phyloP scores from a whole-genome alignment of 1,140 invertebrate genomes.

The Cotesia glomerata region DNA sequence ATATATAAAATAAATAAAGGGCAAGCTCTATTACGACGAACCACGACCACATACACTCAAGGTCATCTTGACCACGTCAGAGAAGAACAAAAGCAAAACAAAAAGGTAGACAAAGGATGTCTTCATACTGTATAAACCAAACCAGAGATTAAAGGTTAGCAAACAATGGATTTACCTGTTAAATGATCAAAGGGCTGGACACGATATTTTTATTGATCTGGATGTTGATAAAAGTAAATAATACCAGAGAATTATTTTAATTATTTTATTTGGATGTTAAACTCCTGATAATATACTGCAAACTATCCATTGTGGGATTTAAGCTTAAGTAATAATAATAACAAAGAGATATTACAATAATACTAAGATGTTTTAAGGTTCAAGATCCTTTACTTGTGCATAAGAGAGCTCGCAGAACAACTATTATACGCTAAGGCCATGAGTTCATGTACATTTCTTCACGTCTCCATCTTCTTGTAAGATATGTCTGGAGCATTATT shows the following conservation, averaged over 20 bases:
- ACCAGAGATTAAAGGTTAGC: background rate
- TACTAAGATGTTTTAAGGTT: slow-evolving; percentile 10
- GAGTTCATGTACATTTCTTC: slow-evolving; percentile 17
- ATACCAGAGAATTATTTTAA: background rate
- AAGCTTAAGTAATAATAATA: background rate
- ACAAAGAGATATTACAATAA: background rate
- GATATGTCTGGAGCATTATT: slow-evolving; percentile 9
- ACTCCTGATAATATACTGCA: background rate
- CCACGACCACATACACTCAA: slow-evolving; percentile 18
- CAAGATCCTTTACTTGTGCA: slow-evolving; percentile 13
- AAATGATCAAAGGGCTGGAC: no score
- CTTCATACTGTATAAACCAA: slow-evolving; percentile 1
- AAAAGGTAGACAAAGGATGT: slow-evolving; percentile 7
- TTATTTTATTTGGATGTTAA: slow-evolving; percentile 13
- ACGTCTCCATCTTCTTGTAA: slow-evolving; percentile 9
- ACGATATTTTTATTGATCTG: no score
- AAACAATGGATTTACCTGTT: background rate
- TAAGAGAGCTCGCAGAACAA: slow-evolving; percentile 8
- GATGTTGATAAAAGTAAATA: background rate
- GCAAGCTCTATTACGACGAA: background rate
- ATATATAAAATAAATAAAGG: background rate
- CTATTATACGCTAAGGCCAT: background rate
- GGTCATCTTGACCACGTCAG: slow-evolving; percentile 9
- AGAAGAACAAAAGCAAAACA: slow-evolving; percentile 21
- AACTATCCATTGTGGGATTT: background rate